Evolutionary conservation across 2,888 invertebrate species (phyloP).

Genomic region (Trissoscelio sp.): DNA sequence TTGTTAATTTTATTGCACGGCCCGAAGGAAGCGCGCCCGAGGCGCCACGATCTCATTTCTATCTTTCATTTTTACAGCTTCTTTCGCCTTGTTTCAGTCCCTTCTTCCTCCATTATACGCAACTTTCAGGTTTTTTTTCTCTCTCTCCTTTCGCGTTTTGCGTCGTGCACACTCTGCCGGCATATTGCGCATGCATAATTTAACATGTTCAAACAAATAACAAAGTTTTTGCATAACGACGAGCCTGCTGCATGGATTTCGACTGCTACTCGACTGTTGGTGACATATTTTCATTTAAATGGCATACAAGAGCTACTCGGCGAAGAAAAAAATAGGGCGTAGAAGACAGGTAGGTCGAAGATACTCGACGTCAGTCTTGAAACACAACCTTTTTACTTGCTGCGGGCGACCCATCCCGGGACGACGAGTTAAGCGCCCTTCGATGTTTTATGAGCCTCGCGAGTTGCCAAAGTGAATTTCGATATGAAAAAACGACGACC

Average conservation of each 20-base stretch:
- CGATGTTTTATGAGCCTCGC: constrained; percentile 60
- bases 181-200: constrained; percentile 83
- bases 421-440: constrained; percentile 49
- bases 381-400: constrained; percentile 51
- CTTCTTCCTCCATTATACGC: constrained; percentile 64
- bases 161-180: constrained; percentile 71
- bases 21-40: constrained; percentile 69
- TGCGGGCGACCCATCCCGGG: constrained; percentile 34
- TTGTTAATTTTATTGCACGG: constrained; percentile 79
- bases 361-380: constrained; percentile 55
- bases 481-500: constrained; percentile 37
- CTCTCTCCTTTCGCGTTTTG: constrained; percentile 61
- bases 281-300: constrained; percentile 81
- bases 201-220: constrained; percentile 82
- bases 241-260: constrained; percentile 77
- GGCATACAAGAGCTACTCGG: constrained; percentile 60
- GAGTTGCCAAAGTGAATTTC: constrained; percentile 64
- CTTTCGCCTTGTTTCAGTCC: constrained; percentile 69
- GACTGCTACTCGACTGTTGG: constrained; percentile 77
- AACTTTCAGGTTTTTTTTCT: constrained; percentile 60
- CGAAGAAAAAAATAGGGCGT: constrained; percentile 53
- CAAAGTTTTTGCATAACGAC: constrained; percentile 82
- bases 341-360: constrained; percentile 59
- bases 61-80: constrained; percentile 71
- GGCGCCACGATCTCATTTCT: constrained; percentile 67